Evolutionary conservation across 2,888 invertebrate species (phyloP), one percentile per base, ranked within the genome.

Genomic region (Schizotus pectinicornis): DNA sequence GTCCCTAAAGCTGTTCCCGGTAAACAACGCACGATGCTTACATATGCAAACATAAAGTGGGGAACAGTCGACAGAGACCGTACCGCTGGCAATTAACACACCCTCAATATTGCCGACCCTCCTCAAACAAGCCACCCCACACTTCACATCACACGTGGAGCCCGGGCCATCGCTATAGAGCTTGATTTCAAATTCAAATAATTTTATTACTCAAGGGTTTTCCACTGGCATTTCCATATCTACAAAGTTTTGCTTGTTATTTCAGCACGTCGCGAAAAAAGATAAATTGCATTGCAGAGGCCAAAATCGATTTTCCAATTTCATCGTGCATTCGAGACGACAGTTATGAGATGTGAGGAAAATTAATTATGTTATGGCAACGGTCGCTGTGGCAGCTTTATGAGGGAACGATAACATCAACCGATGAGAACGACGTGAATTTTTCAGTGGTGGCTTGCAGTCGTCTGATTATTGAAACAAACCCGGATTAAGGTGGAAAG

Each of bases 21-120:
- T 65, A 71, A 71, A 72, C 71, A 70, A 59, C 61, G 52, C 64
- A 63, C 66, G 56, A 63, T 63, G 68, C 71, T 72, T 72, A 73
- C 71, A 72, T 68, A 72, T 71, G 72, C 72, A 70, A 70, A 73
- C 73, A 71, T 63, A 67, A 58, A 65, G 53, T 61, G 65, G 66
- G 67, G 56, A 59, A 51, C 46, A 59, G 59, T 59, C 55, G 61
- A 62, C 59, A 61, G 68, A 64, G 60, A 66, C 67, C 67, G 68
- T 64, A 67, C 69, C 70, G 66, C 67, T 65, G 70, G 73, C 75
- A 75, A 75, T 75, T 75, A 75, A 75, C 75, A 73, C 74, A 71
- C 75, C 74, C 74, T 71, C 65, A 63, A 65, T 67, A 67, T 64
- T 61, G 65, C 67, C 68, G 67, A 72, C 72, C 71, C 69, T 69